Conservation (phyloP, 2,888 invertebrate species). For the Aleiodes alternator region DNA sequence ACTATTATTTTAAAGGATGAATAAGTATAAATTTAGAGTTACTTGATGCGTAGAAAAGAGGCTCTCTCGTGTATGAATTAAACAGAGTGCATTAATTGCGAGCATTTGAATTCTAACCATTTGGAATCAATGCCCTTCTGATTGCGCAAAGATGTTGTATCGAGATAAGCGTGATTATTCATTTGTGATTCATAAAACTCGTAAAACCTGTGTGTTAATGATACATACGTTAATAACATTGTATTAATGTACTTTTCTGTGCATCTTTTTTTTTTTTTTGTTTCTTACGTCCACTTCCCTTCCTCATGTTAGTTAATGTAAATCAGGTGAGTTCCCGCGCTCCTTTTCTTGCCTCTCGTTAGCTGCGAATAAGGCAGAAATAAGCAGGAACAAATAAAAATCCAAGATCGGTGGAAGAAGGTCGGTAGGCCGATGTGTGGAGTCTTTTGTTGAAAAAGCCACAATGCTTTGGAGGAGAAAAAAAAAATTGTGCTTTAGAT, state of each 20-base stretch:
- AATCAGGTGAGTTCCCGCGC: conserved; percentile 25
- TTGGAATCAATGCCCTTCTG: conserved; percentile 20
- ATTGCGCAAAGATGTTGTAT: not conserved
- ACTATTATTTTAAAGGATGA: too few relatives aligned
- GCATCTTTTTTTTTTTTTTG: not conserved
- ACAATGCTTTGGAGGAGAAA: not conserved
- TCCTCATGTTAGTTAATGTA: not conserved
- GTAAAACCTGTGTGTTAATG: conserved; percentile 20
- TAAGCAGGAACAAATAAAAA: conserved; percentile 51
- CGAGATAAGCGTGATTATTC: conserved; percentile 27
- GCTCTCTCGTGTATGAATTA: not conserved
- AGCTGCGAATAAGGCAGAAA: conserved; percentile 43
- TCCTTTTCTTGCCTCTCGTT: conserved; percentile 7
- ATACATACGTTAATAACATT: conserved; percentile 25
- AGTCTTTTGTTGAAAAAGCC: not conserved
- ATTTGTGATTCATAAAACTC: conserved; percentile 13
- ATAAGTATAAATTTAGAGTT: not conserved
- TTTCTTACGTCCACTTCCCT: not conserved
- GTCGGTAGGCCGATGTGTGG: conserved; percentile 37
- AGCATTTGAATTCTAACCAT: not conserved
- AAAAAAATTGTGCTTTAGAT: too few relatives aligned
- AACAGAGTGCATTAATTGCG: conserved; percentile 3
- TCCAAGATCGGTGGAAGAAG: conserved; percentile 39
- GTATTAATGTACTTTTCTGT: conserved; percentile 6
- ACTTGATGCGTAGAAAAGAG: conserved; percentile 1